These are phyloP conservation scores for Tetragonula carbonaria DNA, from an alignment of 2,888 invertebrate genomes.

Conservation along the genomic window DNA sequence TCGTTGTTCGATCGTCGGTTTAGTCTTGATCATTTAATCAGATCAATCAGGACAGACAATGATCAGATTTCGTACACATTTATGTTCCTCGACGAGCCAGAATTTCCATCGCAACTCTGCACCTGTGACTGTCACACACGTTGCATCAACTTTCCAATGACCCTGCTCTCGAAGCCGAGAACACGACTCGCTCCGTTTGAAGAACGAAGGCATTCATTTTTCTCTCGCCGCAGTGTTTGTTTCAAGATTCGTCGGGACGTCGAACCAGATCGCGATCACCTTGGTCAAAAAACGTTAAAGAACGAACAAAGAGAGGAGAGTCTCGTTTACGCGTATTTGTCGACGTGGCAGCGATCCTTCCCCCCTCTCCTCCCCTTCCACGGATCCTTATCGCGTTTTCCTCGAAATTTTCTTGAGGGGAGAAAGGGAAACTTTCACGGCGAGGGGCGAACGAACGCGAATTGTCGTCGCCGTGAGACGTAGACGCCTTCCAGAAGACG, in stretches of 20 bases:
- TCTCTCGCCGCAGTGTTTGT: background rate
- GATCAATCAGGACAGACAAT: no score
- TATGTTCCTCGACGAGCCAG: no score
- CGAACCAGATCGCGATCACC: constrained; percentile 15
- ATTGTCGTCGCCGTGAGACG: constrained; percentile 49
- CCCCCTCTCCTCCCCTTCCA: background rate
- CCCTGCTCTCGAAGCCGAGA: background rate
- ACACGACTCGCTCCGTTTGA: background rate
- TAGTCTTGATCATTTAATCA: background rate
- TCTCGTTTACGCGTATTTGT: constrained; percentile 47
- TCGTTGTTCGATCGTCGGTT: background rate
- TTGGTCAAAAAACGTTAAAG: constrained; percentile 5
- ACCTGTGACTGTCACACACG: background rate
- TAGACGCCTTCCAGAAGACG: constrained; percentile 65
- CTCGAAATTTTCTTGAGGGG: constrained; percentile 51
- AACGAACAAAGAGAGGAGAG: background rate
- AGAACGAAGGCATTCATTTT: background rate
- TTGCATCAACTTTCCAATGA: background rate
- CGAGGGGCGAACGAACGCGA: constrained; percentile 34
- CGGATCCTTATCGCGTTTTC: constrained; percentile 61
- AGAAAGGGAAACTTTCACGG: constrained; percentile 9
- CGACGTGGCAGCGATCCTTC: constrained; percentile 26
- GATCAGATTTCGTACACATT: no score
- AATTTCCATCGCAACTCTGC: background rate
- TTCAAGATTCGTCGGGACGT: background rate